Evolutionary conservation across 1,140 invertebrate species (phyloP), one percentile per base, ranked within the genome.

Genomic region (Drosophila tropicalis): DNA sequence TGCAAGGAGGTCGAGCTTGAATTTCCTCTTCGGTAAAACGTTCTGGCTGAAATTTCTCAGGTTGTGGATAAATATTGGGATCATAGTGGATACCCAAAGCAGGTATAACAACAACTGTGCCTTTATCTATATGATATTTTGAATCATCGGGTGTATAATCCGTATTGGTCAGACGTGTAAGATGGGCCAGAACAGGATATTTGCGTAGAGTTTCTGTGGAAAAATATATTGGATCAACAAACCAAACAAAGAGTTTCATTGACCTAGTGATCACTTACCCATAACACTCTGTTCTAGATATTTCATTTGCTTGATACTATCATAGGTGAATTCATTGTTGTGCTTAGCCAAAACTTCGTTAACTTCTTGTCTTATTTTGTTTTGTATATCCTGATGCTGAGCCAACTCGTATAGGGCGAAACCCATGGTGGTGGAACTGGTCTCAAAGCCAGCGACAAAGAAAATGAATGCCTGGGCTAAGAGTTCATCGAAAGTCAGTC

Each of bases 401-500:
- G 95, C 95, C 15, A 97, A 84, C 63, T 94, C 92, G 72, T 95
- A 95, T 0, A 94, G 81, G 0, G 93, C 90, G 32, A 94, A 95
- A 22, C 94, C 93, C 57, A 96, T 92, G 0, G 94, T 92, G 0
- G 94, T 94, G 1, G 95, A 94, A 0, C 95, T 95, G 0, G 96
- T 96, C 67, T 96, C 96, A 70, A 95, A 96, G 0, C 95, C 95
- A 13, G 94, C 95, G 2, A 95, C 76, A 72, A 95, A 94, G 81
- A 95, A 95, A 0, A 94, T 76, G 62, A 95, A 92, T 0, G 93
- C 92, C 61, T 95, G 95, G 0, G 93, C 93, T 1, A 93, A 91
- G 3, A 95, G 70, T 13, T 92, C 74, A 3, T 84, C 65, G 13
- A 81, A 90, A 13, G 54, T 41, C 0, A 79, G 13, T 7, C 83